Percentiles rank a stretch among this genome's conserved stretches.
Evolutionary conservation across 2,113 vertebrate genomes (phyloP).

Genomic region (Bubo bubo): DNA sequence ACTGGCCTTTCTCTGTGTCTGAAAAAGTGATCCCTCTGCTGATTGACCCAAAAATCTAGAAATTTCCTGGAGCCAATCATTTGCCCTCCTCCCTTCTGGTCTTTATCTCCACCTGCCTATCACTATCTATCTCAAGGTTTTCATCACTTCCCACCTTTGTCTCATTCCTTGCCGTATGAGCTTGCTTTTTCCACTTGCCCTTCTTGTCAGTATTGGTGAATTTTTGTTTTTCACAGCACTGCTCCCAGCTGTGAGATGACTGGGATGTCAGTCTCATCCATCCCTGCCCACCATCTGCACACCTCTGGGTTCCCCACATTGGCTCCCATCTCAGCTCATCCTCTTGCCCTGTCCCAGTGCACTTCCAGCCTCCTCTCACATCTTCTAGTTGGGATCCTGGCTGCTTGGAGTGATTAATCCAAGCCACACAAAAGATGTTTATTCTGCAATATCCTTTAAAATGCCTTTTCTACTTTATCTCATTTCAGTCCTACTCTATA

Average conservation of each 20-base stretch:
- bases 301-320: neutral
- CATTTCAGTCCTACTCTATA: neutral
- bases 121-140: constrained; percentile 22
- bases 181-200: neutral
- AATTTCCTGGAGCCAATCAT: neutral
- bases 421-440: neutral
- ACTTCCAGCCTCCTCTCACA: neutral
- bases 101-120: neutral
- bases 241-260: neutral
- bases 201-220: neutral
- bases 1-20: neutral
- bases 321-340: neutral
- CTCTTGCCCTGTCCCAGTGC: neutral
- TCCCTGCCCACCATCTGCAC: neutral
- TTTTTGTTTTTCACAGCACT: neutral
- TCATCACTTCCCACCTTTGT: neutral
- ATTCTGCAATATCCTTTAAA: neutral
- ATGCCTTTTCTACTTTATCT: neutral
- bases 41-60: neutral
- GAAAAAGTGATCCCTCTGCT: too few relatives aligned
- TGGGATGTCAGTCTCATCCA: neutral
- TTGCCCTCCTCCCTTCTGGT: neutral
- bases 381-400: neutral
- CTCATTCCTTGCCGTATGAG: neutral
- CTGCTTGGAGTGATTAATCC: neutral